A percentile compares a stretch with the other conserved stretches of the same genome.
Conservation (phyloP, 1,140 invertebrate genomes). For the Drosophila nigromelanica region DNA sequence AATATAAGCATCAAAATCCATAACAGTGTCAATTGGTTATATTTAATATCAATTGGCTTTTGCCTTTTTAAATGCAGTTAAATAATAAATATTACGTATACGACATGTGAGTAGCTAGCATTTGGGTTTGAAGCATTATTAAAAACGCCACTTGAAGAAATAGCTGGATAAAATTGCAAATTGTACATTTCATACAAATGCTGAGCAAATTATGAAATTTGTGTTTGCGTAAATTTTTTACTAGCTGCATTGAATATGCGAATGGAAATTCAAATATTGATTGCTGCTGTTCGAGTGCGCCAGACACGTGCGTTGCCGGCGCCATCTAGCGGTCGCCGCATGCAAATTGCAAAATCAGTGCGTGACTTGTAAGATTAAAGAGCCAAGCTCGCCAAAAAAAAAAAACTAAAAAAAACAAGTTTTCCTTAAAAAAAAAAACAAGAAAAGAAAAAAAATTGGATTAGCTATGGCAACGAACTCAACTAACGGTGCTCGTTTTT, state of each 20-base stretch:
- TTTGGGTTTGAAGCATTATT: neutral
- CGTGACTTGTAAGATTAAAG: constrained; percentile 68
- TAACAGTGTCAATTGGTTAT: neutral
- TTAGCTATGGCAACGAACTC: constrained; percentile 65
- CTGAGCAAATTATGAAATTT: constrained; percentile 22
- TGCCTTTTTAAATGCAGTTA: neutral
- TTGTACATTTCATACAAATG: constrained; percentile 7
- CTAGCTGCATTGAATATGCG: neutral
- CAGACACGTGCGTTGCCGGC: constrained; percentile 53
- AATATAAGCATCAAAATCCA: neutral
- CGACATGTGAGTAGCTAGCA: neutral
- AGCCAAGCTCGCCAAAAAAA: constrained; percentile 39
- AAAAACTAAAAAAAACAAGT: constrained; percentile 1
- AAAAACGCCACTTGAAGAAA: constrained; percentile 4
- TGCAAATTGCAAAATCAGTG: constrained; percentile 78
- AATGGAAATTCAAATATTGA: constrained; percentile 45
- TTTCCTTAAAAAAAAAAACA: constrained; percentile 10
- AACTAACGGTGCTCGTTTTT: constrained; percentile 43
- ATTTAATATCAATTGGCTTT: constrained; percentile 8
- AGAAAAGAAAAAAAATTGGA: constrained; percentile 15
- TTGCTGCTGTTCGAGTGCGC: constrained; percentile 14
- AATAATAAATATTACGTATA: constrained; percentile 12
- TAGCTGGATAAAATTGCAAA: constrained; percentile 1
- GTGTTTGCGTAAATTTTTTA: constrained; percentile 42
- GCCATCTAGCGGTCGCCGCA: constrained; percentile 63